Evolutionary conservation across 2,113 vertebrate species (phyloP), one percentile per base, ranked within the genome.

Genomic region (Bos indicus): DNA sequence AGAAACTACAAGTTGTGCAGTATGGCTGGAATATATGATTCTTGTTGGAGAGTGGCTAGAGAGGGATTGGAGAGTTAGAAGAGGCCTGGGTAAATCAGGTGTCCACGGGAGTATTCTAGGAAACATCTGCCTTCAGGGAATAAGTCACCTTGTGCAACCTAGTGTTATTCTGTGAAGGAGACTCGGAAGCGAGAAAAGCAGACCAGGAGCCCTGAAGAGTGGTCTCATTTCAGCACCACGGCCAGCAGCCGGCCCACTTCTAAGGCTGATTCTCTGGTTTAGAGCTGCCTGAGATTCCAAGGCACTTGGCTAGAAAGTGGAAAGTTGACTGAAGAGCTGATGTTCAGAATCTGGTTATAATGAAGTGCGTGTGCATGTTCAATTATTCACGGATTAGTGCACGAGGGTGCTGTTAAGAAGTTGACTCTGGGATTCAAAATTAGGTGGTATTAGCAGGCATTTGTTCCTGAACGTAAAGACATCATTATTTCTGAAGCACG

Each of bases 401-500:
- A 78, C 51, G 94, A 82, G 46, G 56, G 25, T 54, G 59, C 13
- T 71, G 14, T 54, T 25, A 59, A 85, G 57, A 74, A 90, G 46
- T 15, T 60, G 56, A 91, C 56, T 83, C 60, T 40, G 30, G 60
- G 54, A 87, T 97, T 92, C 36, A 74, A 92, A 95, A 25, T 82
- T 85, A 77, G 6, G 48, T 86, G 36, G 64, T 62, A 59, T 74
- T 62, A 56, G 28, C 36, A 89, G 78, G 26, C 87, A 60, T 81
- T 82, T 36, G 46, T 43, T 19, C 46, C 36, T 26, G n/a, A 92
- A 54, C 21, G 67, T 48, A 59, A 88, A 95, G 85, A 56, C 30
- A 78, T 60, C 56, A 62, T 98, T 91, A 84, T 97, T 96, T 95
- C 90, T 80, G 62, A 92, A 96, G 48, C 40, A 78, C 5, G 51